Evolutionary conservation across 2,113 vertebrate genomes (phyloP).

Genomic region (Lepisosteus oculatus): DNA sequence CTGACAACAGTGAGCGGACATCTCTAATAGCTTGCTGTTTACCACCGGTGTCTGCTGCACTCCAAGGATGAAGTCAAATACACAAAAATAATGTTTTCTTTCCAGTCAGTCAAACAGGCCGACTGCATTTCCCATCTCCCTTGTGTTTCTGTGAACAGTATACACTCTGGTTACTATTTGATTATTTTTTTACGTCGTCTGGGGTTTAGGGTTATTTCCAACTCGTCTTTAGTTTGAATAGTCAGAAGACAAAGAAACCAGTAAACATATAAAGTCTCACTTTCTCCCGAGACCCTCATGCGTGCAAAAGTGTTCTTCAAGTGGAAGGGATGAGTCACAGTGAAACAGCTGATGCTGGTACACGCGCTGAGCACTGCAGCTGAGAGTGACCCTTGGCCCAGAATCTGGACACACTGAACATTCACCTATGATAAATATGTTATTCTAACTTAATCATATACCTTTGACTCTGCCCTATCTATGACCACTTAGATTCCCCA

Average conservation of each 20-base stretch:
- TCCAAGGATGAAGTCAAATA: neutral
- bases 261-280: neutral
- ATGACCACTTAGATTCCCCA: no score
- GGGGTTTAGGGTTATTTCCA: no score
- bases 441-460: no score
- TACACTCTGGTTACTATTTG: neutral
- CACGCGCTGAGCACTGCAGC: neutral
- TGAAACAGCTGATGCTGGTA: slow-evolving; percentile 7
- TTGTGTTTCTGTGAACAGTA: neutral
- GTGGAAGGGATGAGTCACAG: neutral
- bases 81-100: neutral
- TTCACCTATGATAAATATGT: no score
- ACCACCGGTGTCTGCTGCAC: neutral
- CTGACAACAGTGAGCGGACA: no score
- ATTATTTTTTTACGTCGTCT: neutral
- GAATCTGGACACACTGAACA: no score
- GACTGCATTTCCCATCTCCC: neutral
- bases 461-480: no score
- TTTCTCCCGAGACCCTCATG: slow-evolving; percentile 7
- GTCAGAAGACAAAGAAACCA: neutral
- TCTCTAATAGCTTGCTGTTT: neutral
- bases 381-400: neutral
- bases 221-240: no score
- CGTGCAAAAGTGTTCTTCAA: neutral
- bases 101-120: neutral